Evolutionary conservation across 2,888 invertebrate genomes (phyloP), one percentile per base, ranked within the genome.

Genomic region (Tricholauxania praeusta): DNA sequence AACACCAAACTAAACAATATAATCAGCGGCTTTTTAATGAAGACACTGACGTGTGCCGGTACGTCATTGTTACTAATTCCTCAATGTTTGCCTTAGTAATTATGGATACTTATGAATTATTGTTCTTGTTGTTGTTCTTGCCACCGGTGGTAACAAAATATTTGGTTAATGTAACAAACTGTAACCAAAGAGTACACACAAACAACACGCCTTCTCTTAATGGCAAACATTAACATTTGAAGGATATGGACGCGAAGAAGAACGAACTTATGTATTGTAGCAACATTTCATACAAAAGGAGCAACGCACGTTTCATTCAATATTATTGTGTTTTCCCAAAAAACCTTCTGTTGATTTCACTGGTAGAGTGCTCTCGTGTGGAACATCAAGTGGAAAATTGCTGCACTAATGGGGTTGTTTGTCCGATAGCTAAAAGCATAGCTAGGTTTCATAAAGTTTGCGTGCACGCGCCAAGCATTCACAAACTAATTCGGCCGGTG

Each of bases 1-100:
- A 57, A 71, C 73, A 73, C 72, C 70, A 62, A 22, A 64, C 55
- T 47, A 72, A 75, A 75, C 72, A 75, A 69, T 76, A 76, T 82
- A 81, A 83, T 83, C 81, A 82, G 64, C 80, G 80, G 82, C 80
- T 80, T 82, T 81, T 80, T 81, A 82, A 82, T 78, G 79, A 12
- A 22, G 22, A 22, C n/a, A 28, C 14, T 55, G 47, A 62, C 60
- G 69, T 48, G 70, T 70, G 70, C 39, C 15, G 17, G 53, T 17
- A 6, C 63, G 52, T 6, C 70, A 52, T 70, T 63, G 62, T 62
- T 62, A 47, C 22, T 70, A 39, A 39, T 63, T 70, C 55, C 49
- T 28, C n/a, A 32, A 62, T 57, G 53, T 63, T 63, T 53, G 53
- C 70, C 28, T 63, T 19, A 63, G 49, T 70, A 63, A 63, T 70